A percentile compares a stretch with the other conserved stretches of the same genome.
Conservation (phyloP, 1,140 invertebrate genomes). For the Bombus difficillimus region DNA sequence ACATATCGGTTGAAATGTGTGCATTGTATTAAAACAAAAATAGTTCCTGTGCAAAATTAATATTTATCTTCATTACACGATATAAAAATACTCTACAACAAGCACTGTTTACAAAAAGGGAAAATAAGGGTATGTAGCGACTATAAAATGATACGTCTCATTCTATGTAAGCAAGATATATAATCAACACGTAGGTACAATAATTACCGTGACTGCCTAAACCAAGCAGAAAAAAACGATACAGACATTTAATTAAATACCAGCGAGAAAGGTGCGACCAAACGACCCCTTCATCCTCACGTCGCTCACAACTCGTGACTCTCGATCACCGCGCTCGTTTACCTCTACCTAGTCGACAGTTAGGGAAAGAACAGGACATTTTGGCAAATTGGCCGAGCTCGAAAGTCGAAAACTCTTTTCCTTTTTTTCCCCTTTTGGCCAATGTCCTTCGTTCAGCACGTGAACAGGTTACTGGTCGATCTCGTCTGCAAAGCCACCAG, state of each 20-base stretch:
- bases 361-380: conserved; percentile 21
- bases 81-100: too few relatives aligned
- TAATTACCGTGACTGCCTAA: too few relatives aligned
- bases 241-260: background rate
- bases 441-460: background rate
- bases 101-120: too few relatives aligned
- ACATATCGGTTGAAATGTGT: too few relatives aligned
- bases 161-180: background rate
- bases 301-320: background rate
- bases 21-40: too few relatives aligned
- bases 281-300: background rate
- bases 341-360: background rate
- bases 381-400: conserved; percentile 65
- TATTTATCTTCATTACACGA: too few relatives aligned
- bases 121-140: too few relatives aligned
- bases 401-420: conserved; percentile 35
- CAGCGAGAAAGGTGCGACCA: background rate
- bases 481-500: conserved; percentile 40
- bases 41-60: too few relatives aligned
- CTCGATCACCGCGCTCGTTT: conserved; percentile 1
- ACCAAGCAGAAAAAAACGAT: background rate
- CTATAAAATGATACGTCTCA: too few relatives aligned
- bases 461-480: conserved; percentile 20
- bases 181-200: background rate
- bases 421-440: background rate